A percentile compares a stretch with the other conserved stretches of the same genome.
phyloP scores from a whole-genome alignment of 2,888 invertebrate species.

The Acleris emargana region DNA sequence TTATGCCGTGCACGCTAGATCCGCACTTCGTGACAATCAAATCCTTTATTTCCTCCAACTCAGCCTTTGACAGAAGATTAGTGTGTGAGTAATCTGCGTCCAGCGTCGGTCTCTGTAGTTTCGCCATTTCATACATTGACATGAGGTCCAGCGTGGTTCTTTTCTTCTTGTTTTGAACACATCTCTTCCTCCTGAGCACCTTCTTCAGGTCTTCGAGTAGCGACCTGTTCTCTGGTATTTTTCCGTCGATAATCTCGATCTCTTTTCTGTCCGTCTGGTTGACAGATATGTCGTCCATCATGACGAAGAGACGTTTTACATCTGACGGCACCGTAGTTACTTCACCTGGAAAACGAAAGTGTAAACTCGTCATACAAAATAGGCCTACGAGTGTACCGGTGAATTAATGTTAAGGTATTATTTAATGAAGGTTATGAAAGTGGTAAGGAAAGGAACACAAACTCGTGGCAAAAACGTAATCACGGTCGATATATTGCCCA shows the following conservation, averaged over 20 bases:
- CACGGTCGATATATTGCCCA: no score
- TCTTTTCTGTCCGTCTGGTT: constrained; percentile 61
- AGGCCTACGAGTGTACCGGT: no score
- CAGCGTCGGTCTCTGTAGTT: constrained; percentile 46
- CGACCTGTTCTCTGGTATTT: constrained; percentile 62
- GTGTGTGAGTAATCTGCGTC: constrained; percentile 51
- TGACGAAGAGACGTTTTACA: constrained; percentile 56
- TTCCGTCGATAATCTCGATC: constrained; percentile 71
- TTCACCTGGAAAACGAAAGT: constrained; percentile 16
- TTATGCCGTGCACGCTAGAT: constrained; percentile 64
- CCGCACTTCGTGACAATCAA: constrained; percentile 59
- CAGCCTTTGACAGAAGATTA: constrained; percentile 60
- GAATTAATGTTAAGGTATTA: no score
- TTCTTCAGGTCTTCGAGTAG: constrained; percentile 67
- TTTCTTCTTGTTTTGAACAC: constrained; percentile 48
- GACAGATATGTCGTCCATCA: constrained; percentile 57
- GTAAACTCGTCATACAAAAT: no score
- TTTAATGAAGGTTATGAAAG: no score
- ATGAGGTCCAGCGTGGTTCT: constrained; percentile 58
- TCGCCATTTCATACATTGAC: constrained; percentile 67
- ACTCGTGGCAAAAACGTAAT: no score
- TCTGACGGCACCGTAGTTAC: constrained; percentile 46
- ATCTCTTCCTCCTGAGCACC: constrained; percentile 58
- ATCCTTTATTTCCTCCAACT: constrained; percentile 64
- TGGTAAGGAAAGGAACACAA: no score